phyloP scores from a whole-genome alignment of 2,113 vertebrate genomes.

The Cisticola juncidis region DNA sequence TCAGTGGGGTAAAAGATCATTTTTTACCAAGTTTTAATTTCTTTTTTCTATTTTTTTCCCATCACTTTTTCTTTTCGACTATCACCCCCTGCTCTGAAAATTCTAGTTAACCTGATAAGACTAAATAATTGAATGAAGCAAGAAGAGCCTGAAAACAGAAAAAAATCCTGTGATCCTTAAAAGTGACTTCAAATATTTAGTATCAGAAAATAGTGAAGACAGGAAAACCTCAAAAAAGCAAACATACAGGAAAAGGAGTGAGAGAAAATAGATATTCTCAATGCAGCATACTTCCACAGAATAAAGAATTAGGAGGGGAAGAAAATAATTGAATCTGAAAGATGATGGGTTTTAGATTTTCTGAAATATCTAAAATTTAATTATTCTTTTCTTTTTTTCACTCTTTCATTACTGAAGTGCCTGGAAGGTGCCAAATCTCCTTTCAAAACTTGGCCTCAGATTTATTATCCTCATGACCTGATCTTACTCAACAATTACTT shows the following conservation, averaged over 20 bases:
- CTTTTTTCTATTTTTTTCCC: not conserved
- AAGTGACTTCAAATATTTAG: not conserved
- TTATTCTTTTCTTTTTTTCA: not conserved
- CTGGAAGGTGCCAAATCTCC: not conserved
- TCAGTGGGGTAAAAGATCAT: not conserved
- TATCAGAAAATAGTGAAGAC: not conserved
- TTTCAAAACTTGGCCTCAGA: not conserved
- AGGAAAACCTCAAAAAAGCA: not conserved
- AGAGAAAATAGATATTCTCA: not conserved
- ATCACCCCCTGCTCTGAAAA: rapidly evolving
- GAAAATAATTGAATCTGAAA: not conserved
- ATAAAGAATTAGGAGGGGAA: not conserved
- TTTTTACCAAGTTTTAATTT: not conserved
- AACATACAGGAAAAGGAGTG: not conserved
- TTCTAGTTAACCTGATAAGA: not conserved
- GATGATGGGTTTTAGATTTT: not conserved
- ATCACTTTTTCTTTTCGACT: not conserved
- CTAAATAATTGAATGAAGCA: not conserved
- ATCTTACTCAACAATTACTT: not conserved
- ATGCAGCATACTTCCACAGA: not conserved
- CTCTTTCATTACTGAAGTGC: not conserved
- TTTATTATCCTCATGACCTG: not conserved
- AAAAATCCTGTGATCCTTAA: not conserved
- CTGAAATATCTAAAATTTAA: not conserved
- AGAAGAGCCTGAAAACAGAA: not conserved